Percentiles rank a stretch among this genome's conserved stretches.
These are phyloP conservation scores for Dinomys branickii DNA, from an alignment of 2,113 vertebrate genomes.

Conservation along the genomic window DNA sequence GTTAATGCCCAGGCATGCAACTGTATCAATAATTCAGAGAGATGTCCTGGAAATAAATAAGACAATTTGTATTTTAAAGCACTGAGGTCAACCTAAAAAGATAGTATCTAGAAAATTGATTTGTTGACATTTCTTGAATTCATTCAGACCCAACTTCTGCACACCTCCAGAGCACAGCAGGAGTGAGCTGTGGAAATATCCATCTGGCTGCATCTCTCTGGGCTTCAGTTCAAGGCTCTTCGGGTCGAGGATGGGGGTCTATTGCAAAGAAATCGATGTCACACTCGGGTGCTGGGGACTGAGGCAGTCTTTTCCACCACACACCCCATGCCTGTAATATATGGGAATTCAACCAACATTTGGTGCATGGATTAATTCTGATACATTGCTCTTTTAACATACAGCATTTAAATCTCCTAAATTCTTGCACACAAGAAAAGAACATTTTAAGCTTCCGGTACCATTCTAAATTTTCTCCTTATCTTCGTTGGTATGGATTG, in stretches of 20 bases:
- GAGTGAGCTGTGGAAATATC: accelerated
- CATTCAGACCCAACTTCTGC: not conserved
- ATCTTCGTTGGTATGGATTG: not conserved
- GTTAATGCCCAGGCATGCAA: not conserved
- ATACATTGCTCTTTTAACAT: not conserved
- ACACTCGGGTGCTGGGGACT: not conserved
- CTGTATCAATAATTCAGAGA: not conserved
- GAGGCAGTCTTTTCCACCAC: accelerated
- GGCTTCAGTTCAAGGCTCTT: not conserved
- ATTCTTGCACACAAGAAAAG: not conserved
- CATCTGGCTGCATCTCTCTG: not conserved
- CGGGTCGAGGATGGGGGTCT: not conserved
- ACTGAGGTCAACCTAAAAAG: not conserved
- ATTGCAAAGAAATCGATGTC: not conserved
- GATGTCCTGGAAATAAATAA: constrained; percentile 8
- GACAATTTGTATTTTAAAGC: not conserved
- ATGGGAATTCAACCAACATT: not conserved
- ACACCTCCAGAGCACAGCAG: not conserved
- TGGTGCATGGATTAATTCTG: not conserved
- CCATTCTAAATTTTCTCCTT: not conserved
- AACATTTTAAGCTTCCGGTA: not conserved
- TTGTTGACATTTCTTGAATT: not conserved
- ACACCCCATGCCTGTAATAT: not conserved
- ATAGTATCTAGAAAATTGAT: not conserved
- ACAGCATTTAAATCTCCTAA: not conserved